Conservation (phyloP, 2,888 invertebrate genomes). For the Prionchulus punctatus region DNA sequence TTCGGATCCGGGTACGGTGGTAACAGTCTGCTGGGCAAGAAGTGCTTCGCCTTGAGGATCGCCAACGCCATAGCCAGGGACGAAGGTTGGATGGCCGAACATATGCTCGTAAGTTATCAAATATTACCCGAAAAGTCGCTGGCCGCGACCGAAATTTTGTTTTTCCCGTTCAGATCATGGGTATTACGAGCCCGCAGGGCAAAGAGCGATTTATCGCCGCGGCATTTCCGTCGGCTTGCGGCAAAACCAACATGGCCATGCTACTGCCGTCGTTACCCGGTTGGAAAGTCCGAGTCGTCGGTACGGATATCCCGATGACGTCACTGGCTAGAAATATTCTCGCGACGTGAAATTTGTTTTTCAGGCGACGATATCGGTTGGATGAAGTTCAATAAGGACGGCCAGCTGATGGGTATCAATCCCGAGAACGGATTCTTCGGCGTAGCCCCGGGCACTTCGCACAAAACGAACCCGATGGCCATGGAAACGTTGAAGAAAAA, state of each 20-base stretch:
- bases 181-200: constrained; percentile 69
- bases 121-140: no score
- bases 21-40: constrained; percentile 87
- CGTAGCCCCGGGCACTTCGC: constrained; percentile 87
- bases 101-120: constrained; percentile 79
- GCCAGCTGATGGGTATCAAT: constrained; percentile 81
- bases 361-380: constrained; percentile 97
- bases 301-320: no score
- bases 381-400: constrained; percentile 77
- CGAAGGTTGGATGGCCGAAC: constrained; percentile 98
- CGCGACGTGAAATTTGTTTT: no score
- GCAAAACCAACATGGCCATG: constrained; percentile 98
- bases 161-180: constrained; percentile 75
- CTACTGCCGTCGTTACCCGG: constrained; percentile 80
- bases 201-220: constrained; percentile 53
- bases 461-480: constrained; percentile 82
- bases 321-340: no score
- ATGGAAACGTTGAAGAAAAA: constrained; percentile 79
- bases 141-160: no score
- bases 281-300: constrained; percentile 44
- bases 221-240: constrained; percentile 96
- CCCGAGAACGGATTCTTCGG: constrained; percentile 98
- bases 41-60: constrained; percentile 87
- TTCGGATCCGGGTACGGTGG: constrained; percentile 92
- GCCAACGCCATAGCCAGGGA: constrained; percentile 80